Evolutionary conservation across 2,113 vertebrate species (phyloP), one percentile per base, ranked within the genome.

Genomic region (Stictonetta naevosa): DNA sequence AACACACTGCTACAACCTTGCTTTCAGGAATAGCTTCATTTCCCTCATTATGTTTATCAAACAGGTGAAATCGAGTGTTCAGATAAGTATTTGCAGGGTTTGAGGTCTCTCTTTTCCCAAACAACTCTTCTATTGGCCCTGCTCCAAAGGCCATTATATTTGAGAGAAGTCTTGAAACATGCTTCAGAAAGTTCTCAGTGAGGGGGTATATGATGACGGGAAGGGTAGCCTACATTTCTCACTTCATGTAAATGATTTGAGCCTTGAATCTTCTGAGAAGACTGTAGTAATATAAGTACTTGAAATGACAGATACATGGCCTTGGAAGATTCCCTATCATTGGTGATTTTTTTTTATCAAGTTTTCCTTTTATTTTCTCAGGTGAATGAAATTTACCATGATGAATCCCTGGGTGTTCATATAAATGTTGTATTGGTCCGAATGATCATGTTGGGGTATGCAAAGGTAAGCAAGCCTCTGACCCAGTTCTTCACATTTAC

Each of bases 351-450:
- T 11, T n/a, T 58, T 29, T 23, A 10, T 38, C 21, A 6, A 40
- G 33, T 42, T 69, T 77, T 42, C 6, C 21, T 44, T 17, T 17
- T 8, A 40, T 31, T 33, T 56, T 46, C 63, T 88, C 94, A 99
- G 99, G 99, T 99, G 92, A 99, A 99, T 87, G 99, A 99, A 97
- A 99, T 99, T 93, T 99, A 99, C 97, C 99, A 99, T 0, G 99
- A 99, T 18, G 99, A 99, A 67, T 99, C 99, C 7, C 96, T 99
- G 40, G 99, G 99, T 1, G 98, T 99, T 21, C 99, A 99, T 92
- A 99, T 99, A 87, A 99, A 99, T 3, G 99, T 99, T 8, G 99
- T 99, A n/a, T 97, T 99, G 93, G 99, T 99, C 58, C 98, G 99
- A 81, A 99, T 99, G 99, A 99, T 99, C 95, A 99, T 99, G 99